Conservation (phyloP, 2,888 invertebrate species). For the Lacanobia wlatinum region DNA sequence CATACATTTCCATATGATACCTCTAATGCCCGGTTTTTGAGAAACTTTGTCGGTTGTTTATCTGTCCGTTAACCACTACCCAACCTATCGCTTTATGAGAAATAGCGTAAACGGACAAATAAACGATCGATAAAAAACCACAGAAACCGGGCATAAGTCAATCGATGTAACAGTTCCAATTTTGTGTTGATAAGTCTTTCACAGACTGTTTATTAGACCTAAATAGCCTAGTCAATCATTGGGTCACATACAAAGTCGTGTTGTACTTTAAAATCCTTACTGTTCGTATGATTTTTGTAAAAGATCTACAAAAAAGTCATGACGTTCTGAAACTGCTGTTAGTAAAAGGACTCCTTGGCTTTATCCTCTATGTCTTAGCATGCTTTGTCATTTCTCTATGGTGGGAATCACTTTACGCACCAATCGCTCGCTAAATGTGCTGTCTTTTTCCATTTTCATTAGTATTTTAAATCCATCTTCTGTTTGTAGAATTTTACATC, state of each 20-base stretch:
- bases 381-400: slow-evolving; percentile 57
- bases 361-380: slow-evolving; percentile 46
- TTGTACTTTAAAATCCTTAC: slow-evolving; percentile 13
- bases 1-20: no score
- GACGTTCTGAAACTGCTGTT: slow-evolving; percentile 49
- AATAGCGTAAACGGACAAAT: no score
- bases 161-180: neutral
- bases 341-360: slow-evolving; percentile 31
- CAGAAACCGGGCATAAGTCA: no score
- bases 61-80: no score
- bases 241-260: slow-evolving; percentile 48
- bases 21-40: no score
- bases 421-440: slow-evolving; percentile 73
- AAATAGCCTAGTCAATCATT: slow-evolving; percentile 31
- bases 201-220: neutral
- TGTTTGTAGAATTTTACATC: slow-evolving; percentile 6
- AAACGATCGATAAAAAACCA: no score
- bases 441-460: slow-evolving; percentile 52
- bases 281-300: slow-evolving; percentile 60
- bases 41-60: no score
- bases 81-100: no score
- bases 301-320: slow-evolving; percentile 58
- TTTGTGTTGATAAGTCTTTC: neutral
- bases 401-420: slow-evolving; percentile 65
- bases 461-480: slow-evolving; percentile 66